A percentile compares a stretch with the other conserved stretches of the same genome.
These are phyloP conservation scores for Iguana delicatissima DNA, from an alignment of 2,797 vertebrate genomes.

Conservation along the genomic window DNA sequence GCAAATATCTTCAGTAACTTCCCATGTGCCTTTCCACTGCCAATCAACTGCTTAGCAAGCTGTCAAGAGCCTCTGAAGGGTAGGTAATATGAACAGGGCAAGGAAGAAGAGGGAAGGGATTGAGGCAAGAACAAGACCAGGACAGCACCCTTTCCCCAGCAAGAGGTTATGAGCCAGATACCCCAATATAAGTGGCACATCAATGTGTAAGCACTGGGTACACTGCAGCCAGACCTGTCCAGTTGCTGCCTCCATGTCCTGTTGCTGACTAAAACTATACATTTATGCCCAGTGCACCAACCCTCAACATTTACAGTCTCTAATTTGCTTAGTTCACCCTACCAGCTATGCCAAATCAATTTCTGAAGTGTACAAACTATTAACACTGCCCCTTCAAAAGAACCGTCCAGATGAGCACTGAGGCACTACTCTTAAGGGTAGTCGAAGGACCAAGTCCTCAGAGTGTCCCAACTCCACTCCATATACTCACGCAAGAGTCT, in stretches of 20 bases:
- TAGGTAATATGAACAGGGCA: constrained; percentile 46
- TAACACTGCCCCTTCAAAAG: constrained; percentile 13
- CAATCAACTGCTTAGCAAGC: constrained; percentile 65
- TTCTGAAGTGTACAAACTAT: background rate
- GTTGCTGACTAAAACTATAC: constrained; percentile 42
- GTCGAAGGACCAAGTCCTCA: background rate
- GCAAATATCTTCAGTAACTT: constrained; percentile 40
- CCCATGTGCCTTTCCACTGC: constrained; percentile 43
- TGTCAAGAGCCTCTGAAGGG: constrained; percentile 66
- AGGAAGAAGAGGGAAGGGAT: constrained; percentile 47
- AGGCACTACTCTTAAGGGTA: constrained; percentile 35
- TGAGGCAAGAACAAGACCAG: constrained; percentile 52
- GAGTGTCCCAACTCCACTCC: background rate
- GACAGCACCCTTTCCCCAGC: constrained; percentile 50
- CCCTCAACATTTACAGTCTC: constrained; percentile 24
- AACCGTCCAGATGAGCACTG: constrained; percentile 46
- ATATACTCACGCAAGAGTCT: background rate
- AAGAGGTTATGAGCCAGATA: background rate
- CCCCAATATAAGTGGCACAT: constrained; percentile 56
- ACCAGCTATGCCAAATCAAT: background rate
- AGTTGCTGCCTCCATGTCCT: constrained; percentile 50
- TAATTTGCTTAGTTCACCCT: background rate
- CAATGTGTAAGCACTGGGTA: constrained; percentile 59
- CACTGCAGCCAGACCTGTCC: constrained; percentile 45
- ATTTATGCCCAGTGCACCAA: constrained; percentile 22